These are phyloP conservation scores for Echinometra lucunter DNA, from an alignment of 53 echinoderm and acorn worm species.

Conservation along the genomic window DNA sequence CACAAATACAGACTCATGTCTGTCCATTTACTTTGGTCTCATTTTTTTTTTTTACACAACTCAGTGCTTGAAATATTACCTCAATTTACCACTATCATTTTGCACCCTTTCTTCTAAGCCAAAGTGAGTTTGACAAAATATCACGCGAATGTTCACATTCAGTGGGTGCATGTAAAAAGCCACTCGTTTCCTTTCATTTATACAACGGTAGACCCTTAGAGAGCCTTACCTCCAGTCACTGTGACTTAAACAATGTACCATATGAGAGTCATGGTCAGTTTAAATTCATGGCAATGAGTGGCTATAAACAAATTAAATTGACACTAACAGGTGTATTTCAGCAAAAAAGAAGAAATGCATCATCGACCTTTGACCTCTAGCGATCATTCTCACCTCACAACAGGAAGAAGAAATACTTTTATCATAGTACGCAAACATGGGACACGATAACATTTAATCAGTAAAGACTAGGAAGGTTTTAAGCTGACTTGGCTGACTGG, in stretches of 20 bases:
- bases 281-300: background rate
- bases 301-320: background rate
- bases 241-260: background rate
- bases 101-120: too few species aligned
- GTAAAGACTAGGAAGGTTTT: constrained; percentile 43
- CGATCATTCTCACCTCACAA: background rate
- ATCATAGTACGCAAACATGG: constrained; percentile 45
- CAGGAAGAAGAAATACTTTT: constrained; percentile 44
- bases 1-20: background rate
- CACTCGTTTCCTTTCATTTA: background rate
- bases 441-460: constrained; percentile 6
- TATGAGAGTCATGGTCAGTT: background rate
- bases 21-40: constrained; percentile 5
- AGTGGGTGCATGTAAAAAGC: background rate
- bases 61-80: background rate
- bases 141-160: background rate
- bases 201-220: background rate
- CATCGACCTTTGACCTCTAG: constrained; percentile 39
- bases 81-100: background rate
- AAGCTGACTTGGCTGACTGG: background rate
- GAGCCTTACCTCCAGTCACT: background rate
- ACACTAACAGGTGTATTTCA: background rate
- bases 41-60: background rate
- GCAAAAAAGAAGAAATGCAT: background rate
- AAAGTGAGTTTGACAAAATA: background rate